These are phyloP conservation scores for Triplophysa tibetana DNA, from an alignment of 2,113 vertebrate species.

Conservation along the genomic window DNA sequence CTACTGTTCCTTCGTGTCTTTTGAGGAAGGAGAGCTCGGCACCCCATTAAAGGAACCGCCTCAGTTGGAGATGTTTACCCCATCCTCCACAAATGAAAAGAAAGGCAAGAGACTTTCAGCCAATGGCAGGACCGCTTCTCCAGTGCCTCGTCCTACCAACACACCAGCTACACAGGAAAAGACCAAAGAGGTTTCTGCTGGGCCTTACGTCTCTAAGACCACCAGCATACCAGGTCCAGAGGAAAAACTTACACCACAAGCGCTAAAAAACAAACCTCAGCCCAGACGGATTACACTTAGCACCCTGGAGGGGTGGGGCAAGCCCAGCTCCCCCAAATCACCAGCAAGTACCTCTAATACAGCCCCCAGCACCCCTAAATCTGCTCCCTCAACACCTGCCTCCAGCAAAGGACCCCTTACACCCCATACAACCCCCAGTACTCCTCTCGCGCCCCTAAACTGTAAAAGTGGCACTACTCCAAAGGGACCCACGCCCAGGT, in stretches of 20 bases:
- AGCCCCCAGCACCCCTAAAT: slow-evolving; percentile 60
- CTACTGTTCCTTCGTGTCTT: slow-evolving; percentile 95
- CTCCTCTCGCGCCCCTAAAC: slow-evolving; percentile 38
- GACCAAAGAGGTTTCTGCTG: slow-evolving; percentile 63
- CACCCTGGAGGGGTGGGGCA: slow-evolving; percentile 90
- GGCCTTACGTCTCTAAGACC: slow-evolving; percentile 43
- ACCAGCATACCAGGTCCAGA: slow-evolving; percentile 59
- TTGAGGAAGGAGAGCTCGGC: slow-evolving; percentile 87
- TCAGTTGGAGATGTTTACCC: slow-evolving; percentile 71
- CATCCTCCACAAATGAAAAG: slow-evolving; percentile 77
- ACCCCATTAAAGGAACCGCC: slow-evolving; percentile 86
- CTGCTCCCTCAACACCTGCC: slow-evolving; percentile 39
- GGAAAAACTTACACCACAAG: slow-evolving; percentile 73
- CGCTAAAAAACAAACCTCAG: slow-evolving; percentile 71
- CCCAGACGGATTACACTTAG: slow-evolving; percentile 88
- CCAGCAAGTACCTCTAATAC: slow-evolving; percentile 50
- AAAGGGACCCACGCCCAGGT: slow-evolving; percentile 82
- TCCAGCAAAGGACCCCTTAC: slow-evolving; percentile 29
- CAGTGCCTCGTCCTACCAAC: slow-evolving; percentile 51
- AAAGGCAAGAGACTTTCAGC: slow-evolving; percentile 77
- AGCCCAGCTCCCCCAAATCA: slow-evolving; percentile 67
- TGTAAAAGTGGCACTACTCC: slow-evolving; percentile 52
- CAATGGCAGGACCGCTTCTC: slow-evolving; percentile 58
- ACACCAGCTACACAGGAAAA: slow-evolving; percentile 43
- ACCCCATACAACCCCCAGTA: slow-evolving; percentile 37